phyloP scores from a whole-genome alignment of 2,113 vertebrate genomes.

The Lipophrys pholis region DNA sequence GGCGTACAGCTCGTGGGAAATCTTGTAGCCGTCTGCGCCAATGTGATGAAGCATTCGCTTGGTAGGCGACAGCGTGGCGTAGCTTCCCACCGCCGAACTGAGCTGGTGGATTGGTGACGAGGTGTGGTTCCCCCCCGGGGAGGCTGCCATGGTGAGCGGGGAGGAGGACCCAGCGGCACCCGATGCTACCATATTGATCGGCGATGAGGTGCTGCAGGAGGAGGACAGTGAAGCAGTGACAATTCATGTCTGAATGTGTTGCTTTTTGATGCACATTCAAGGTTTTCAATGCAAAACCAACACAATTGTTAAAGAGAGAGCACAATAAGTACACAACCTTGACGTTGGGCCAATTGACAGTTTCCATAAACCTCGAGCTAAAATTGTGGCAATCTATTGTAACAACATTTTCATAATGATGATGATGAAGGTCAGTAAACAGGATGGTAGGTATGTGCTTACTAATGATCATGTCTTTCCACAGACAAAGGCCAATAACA shows the following conservation, averaged over 20 bases:
- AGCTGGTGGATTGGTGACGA: constrained; percentile 95
- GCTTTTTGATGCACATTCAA: not conserved
- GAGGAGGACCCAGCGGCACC: constrained; percentile 86
- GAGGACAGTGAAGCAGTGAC: not conserved
- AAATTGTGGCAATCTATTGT: too few species aligned
- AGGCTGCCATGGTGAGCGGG: constrained; percentile 74
- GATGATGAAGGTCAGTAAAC: too few species aligned
- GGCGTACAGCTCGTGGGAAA: constrained; percentile 95
- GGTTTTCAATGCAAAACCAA: not conserved
- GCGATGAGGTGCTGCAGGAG: constrained; percentile 90
- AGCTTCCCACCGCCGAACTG: constrained; percentile 93
- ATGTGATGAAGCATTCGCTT: constrained; percentile 93
- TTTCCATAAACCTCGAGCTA: too few species aligned
- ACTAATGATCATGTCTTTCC: too few species aligned
- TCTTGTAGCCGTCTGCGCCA: constrained; percentile 91
- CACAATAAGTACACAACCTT: not conserved
- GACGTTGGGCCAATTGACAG: too few species aligned
- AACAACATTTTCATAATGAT: too few species aligned
- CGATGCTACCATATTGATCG: constrained; percentile 93
- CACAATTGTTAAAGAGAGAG: not conserved
- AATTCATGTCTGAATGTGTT: not conserved
- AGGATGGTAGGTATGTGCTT: too few species aligned
- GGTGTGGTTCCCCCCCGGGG: constrained; percentile 77
- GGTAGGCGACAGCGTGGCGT: constrained; percentile 95
- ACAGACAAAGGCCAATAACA: too few species aligned